These are phyloP conservation scores for Hesperia comma DNA, from an alignment of 2,888 invertebrate species.

Conservation along the genomic window DNA sequence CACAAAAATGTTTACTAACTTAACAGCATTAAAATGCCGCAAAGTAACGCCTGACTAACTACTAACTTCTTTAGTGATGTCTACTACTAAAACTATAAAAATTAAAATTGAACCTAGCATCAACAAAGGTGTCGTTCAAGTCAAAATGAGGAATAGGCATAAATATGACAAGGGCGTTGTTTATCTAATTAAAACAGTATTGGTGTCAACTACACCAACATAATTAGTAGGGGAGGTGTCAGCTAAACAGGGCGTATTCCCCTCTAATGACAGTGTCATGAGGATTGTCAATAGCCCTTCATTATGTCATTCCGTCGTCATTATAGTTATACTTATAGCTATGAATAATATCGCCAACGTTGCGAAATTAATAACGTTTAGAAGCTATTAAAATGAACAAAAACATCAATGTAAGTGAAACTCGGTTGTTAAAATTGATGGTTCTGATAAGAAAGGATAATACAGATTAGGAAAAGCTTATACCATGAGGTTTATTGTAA, in stretches of 20 bases:
- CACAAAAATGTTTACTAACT: too few relatives aligned
- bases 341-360: neutral
- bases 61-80: too few relatives aligned
- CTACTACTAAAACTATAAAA: neutral
- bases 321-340: slow-evolving; percentile 16
- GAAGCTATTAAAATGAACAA: neutral
- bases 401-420: neutral
- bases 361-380: neutral
- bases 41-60: too few relatives aligned
- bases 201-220: slow-evolving; percentile 43
- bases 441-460: too few relatives aligned
- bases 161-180: slow-evolving; percentile 23
- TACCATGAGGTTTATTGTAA: too few relatives aligned
- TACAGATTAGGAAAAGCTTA: too few relatives aligned
- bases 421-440: too few relatives aligned
- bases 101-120: neutral
- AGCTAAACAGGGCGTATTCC: slow-evolving; percentile 57
- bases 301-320: slow-evolving; percentile 29
- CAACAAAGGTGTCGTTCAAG: neutral
- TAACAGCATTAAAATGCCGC: too few relatives aligned
- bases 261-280: slow-evolving; percentile 32
- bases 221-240: slow-evolving; percentile 48
- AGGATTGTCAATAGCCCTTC: slow-evolving; percentile 27
- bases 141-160: neutral
- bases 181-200: slow-evolving; percentile 32